Evolutionary conservation across 2,888 invertebrate genomes (phyloP).

Genomic region (Eupelmus urozonus): DNA sequence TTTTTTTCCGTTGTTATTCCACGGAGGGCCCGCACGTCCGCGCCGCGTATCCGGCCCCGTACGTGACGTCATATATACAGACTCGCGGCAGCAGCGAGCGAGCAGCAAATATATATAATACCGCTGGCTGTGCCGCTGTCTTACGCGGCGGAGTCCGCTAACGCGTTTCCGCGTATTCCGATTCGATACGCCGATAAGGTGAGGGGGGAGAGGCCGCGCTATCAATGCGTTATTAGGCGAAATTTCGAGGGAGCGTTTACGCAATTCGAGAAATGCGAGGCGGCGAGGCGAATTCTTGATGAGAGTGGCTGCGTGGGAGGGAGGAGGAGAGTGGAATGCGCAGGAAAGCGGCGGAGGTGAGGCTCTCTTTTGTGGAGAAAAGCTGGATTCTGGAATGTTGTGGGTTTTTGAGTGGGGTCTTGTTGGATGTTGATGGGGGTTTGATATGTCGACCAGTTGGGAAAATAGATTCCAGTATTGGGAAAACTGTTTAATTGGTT

Average conservation of each 20-base stretch:
- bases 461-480: too few species aligned
- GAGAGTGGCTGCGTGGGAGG: not conserved
- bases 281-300: not conserved
- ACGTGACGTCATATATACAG: conserved; percentile 71
- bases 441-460: too few species aligned
- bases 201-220: not conserved
- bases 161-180: conserved; percentile 48
- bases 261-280: not conserved
- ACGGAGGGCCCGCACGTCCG: conserved; percentile 71
- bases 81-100: not conserved
- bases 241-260: conserved; percentile 15
- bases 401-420: too few species aligned
- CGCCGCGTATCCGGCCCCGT: conserved; percentile 74
- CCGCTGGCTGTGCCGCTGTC: conserved; percentile 3
- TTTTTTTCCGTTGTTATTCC: conserved; percentile 71
- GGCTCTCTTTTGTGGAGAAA: not conserved
- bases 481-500: too few species aligned
- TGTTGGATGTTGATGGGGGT: too few species aligned
- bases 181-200: conserved; percentile 40
- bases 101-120: not conserved
- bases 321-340: conserved; percentile 13
- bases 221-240: conserved; percentile 40
- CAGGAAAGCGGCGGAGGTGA: not conserved
- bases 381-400: conserved; percentile 34
- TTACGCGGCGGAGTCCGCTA: too few species aligned